These are phyloP conservation scores for Aurelia sp. DNA, from an alignment of 30 jellyfish, hydroid and myxozoan genomes.

Conservation along the genomic window DNA sequence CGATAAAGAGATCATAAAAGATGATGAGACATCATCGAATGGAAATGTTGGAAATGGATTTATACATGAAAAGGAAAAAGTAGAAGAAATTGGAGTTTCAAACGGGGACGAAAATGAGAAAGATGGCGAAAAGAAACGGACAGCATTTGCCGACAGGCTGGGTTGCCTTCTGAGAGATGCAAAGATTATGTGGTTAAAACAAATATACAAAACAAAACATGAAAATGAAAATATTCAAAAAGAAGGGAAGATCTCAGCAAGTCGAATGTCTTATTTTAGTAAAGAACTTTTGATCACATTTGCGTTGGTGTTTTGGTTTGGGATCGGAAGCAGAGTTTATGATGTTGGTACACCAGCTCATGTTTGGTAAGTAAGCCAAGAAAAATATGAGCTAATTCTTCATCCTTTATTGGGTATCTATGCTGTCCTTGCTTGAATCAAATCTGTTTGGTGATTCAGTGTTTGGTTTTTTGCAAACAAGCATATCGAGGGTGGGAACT, in stretches of 20 bases:
- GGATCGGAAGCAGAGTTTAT: constrained; percentile 52
- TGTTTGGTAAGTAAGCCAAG: constrained; percentile 60
- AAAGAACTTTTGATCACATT: constrained; percentile 28
- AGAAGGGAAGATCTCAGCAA: not conserved
- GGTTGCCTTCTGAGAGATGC: constrained; percentile 42
- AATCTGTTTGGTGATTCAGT: too few species aligned
- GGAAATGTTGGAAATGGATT: not conserved
- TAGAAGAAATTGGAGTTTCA: constrained; percentile 15
- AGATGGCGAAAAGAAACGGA: not conserved
- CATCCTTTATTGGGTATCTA: too few species aligned
- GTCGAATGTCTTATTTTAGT: constrained; percentile 17
- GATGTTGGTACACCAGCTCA: constrained; percentile 65
- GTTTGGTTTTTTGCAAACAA: too few species aligned
- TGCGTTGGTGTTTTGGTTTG: constrained; percentile 20
- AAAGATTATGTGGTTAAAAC: constrained; percentile 31
- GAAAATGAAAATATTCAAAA: not conserved
- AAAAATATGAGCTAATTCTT: too few species aligned
- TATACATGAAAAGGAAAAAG: not conserved
- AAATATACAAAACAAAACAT: not conserved
- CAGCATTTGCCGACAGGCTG: constrained; percentile 31
- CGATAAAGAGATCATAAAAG: not conserved
- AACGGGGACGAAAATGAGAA: constrained; percentile 6
- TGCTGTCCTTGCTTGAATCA: too few species aligned
- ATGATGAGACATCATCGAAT: not conserved
- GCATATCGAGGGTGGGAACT: too few species aligned